Conservation (phyloP, 2,113 vertebrate genomes). For the Myocastor coypus region DNA sequence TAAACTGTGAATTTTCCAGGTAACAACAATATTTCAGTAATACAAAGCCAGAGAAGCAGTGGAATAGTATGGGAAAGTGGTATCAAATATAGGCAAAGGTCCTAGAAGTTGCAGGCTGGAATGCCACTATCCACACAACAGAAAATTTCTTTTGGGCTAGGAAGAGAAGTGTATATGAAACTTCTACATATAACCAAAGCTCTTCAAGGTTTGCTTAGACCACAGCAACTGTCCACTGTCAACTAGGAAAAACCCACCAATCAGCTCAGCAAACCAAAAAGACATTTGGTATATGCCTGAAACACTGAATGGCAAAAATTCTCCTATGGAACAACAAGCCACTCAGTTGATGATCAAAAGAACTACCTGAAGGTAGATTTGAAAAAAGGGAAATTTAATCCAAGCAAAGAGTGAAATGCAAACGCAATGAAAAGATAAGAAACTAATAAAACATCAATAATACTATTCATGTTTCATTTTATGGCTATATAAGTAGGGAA, state of each 20-base stretch:
- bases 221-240: neutral
- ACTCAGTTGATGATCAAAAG: neutral
- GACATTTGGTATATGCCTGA: neutral
- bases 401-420: slow-evolving; percentile 36
- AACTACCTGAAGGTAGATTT: neutral
- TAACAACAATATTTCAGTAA: neutral
- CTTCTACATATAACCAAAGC: neutral
- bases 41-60: neutral
- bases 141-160: neutral
- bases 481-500: neutral
- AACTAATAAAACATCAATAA: neutral
- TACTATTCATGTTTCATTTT: neutral
- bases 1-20: neutral
- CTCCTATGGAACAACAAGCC: neutral
- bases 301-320: neutral
- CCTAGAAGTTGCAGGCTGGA: neutral
- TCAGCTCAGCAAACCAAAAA: slow-evolving; percentile 19
- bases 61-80: neutral
- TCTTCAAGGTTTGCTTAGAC: neutral
- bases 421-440: neutral
- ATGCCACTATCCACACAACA: neutral
- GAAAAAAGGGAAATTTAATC: neutral
- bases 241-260: slow-evolving; percentile 4
- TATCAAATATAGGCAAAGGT: neutral
- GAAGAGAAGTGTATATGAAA: neutral